These are phyloP conservation scores for Sinelater perroti DNA, from an alignment of 2,888 invertebrate species.

Conservation along the genomic window DNA sequence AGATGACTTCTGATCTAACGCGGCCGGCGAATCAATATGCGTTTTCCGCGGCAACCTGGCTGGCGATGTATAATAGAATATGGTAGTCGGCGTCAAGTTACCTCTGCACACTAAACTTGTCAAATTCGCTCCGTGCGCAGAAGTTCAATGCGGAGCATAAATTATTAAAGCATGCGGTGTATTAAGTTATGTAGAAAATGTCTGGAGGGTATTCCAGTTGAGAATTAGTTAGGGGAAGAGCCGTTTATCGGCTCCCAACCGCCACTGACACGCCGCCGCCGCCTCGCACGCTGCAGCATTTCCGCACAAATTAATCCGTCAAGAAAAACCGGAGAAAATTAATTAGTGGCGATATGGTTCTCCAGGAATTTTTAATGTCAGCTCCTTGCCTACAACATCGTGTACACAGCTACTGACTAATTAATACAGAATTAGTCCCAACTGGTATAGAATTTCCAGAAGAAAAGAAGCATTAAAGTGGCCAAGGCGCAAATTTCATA, in stretches of 20 bases:
- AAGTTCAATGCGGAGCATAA: constrained; percentile 27
- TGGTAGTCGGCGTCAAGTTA: constrained; percentile 22
- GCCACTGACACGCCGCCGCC: constrained; percentile 10
- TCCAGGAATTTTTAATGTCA: constrained; percentile 7
- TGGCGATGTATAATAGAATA: constrained; percentile 25
- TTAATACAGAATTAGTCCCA: constrained; percentile 7
- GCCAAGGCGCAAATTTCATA: too few relatives aligned
- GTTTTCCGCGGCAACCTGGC: constrained; percentile 7
- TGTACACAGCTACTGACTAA: constrained; percentile 3
- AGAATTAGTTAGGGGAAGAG: constrained; percentile 23
- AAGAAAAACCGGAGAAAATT: not conserved
- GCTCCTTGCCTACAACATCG: constrained; percentile 1
- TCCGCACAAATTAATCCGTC: not conserved
- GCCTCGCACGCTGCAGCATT: not conserved
- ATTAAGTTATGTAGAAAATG: constrained; percentile 31
- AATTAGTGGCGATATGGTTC: constrained; percentile 1
- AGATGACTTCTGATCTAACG: constrained; percentile 8
- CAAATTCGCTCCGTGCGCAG: constrained; percentile 24
- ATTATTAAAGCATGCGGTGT: constrained; percentile 27
- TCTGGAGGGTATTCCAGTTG: constrained; percentile 20
- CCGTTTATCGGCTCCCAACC: constrained; percentile 21
- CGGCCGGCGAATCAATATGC: constrained; percentile 17
- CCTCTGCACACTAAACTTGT: constrained; percentile 21
- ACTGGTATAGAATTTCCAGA: too few relatives aligned
- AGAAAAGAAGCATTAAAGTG: too few relatives aligned